These are phyloP conservation scores for Meganola albula DNA, from an alignment of 2,888 invertebrate species.

Conservation along the genomic window DNA sequence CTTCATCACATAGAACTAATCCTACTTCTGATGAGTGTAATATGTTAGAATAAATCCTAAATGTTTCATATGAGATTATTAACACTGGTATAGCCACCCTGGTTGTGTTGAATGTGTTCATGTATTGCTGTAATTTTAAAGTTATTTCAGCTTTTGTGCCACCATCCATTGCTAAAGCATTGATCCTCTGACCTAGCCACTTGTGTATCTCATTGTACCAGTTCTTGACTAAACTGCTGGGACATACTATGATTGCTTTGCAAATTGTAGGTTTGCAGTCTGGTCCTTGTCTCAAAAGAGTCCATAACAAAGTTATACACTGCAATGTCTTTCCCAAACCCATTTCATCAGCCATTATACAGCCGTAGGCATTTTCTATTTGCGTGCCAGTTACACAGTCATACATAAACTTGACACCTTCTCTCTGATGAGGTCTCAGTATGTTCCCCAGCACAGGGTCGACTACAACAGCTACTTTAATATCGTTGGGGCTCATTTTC, in stretches of 20 bases:
- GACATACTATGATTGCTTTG: constrained; percentile 97
- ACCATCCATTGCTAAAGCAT: constrained; percentile 90
- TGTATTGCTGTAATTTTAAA: constrained; percentile 87
- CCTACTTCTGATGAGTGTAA: constrained; percentile 95
- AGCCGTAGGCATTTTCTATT: constrained; percentile 91
- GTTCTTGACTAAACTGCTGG: constrained; percentile 98
- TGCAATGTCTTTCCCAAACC: constrained; percentile 98
- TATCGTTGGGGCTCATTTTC: constrained; percentile 82
- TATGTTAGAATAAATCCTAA: constrained; percentile 93
- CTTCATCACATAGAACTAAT: constrained; percentile 98
- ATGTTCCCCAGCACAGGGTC: constrained; percentile 95
- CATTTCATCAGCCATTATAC: constrained; percentile 99
- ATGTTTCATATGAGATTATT: constrained; percentile 99
- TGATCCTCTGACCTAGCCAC: constrained; percentile 93
- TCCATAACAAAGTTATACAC: constrained; percentile 97
- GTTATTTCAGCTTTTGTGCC: constrained; percentile 93
- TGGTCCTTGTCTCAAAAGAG: constrained; percentile 93
- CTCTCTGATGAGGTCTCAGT: constrained; percentile 97
- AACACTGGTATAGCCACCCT: constrained; percentile 91
- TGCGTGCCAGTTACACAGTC: constrained; percentile 97
- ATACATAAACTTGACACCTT: constrained; percentile 99
- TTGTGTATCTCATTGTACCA: constrained; percentile 99
- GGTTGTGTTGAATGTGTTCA: constrained; percentile 86
- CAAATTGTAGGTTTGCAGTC: constrained; percentile 92
- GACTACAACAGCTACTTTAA: constrained; percentile 96